Conservation (phyloP, 2,888 invertebrate species). For the Aphrophora alni region DNA sequence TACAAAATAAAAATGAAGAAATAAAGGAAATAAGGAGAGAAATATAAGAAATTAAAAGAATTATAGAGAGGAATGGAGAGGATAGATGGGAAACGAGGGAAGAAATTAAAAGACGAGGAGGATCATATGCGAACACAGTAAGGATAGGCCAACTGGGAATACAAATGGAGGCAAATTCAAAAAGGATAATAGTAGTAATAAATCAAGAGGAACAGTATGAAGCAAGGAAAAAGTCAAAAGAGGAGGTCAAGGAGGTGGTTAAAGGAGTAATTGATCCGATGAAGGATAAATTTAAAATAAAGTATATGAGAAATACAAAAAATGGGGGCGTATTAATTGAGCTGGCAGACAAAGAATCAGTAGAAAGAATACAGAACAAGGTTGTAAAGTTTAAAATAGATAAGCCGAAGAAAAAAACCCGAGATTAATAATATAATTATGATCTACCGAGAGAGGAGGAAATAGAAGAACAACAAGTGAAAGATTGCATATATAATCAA, state of each 20-base stretch:
- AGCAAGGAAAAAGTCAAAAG: not conserved
- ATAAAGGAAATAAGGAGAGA: no score
- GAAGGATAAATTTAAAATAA: not conserved
- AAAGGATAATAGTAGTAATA: no score
- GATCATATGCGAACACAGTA: no score
- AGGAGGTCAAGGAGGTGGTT: not conserved
- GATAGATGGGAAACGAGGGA: no score
- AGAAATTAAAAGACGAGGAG: no score
- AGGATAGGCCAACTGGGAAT: no score
- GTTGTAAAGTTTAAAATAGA: not conserved
- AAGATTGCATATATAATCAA: not conserved
- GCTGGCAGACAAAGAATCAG: not conserved
- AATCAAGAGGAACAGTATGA: not conserved
- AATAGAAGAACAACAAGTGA: not conserved
- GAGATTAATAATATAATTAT: not conserved
- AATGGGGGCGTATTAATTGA: not conserved
- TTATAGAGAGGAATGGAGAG: no score
- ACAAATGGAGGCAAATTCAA: no score
- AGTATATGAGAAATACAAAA: not conserved
- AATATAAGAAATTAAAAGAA: no score
- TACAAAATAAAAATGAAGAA: no score
- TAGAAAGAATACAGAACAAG: conserved; percentile 6
- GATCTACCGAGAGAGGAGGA: not conserved
- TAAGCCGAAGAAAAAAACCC: not conserved
- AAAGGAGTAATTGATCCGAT: not conserved